Base-by-base conservation (phyloP, 1,140 invertebrate genomes). In the Acromyrmex charruanus region DNA sequence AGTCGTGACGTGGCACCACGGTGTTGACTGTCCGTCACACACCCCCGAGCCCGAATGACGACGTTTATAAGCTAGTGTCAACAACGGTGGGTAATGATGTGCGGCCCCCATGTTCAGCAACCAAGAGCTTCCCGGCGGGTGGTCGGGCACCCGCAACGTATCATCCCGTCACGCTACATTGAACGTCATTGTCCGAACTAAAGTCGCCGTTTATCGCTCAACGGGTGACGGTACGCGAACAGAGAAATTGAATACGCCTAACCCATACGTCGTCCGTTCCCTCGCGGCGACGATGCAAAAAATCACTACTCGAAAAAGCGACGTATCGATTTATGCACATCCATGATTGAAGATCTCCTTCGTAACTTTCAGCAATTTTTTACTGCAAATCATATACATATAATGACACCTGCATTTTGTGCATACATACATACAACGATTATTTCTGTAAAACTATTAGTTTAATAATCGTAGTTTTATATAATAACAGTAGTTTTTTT, bases 111-210 rank as follows among this genome's bases (percentile, higher is more conserved):
- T 69, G 77, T 82, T 84, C 75, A 80, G 72, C 87, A 63, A 84
- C 88, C 77, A 90, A 88, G 86, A 93, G 90, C 74, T 89, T 79
- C 88, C 63, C 93, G 89, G 90, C 93, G 90, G 93, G 94, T 81
- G 93, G 92, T 88, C 88, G 81, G 88, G 81, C 90, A 92, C 89
- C 91, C 90, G 91, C 90, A 90, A 92, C 92, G 91, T 94, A 95
- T 95, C 94, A 93, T 94, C 91, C 91, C 92, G 90, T 94, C 92
- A 95, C 94, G 93, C 92, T 93, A 94, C 94, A 95, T 94, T 94
- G 93, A 94, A 91, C 92, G 89, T 91, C 91, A 94, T 94, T 94
- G 93, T 94, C 93, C 92, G 89, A 87, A 68, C 89, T 89, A 89
- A 92, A 93, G 90, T 92, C 93, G 92, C 89, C 92, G 93, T 94